Conservation (phyloP, 1,140 invertebrate genomes). For the Zaprionus capensis region DNA sequence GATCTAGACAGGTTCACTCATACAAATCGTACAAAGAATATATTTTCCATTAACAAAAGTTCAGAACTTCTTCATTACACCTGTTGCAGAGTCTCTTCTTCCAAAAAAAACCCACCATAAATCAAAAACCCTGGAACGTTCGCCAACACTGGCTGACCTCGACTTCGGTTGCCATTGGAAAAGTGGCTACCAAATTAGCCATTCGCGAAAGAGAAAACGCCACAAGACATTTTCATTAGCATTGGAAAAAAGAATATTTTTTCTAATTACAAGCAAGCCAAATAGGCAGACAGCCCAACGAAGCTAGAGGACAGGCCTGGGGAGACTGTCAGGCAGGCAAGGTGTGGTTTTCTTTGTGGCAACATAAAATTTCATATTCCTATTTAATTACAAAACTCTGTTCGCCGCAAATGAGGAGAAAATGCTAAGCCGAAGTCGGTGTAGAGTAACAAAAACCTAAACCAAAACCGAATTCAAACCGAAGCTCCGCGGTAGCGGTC, state of each 20-base stretch:
- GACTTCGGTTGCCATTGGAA: neutral
- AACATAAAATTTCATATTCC: conserved; percentile 75
- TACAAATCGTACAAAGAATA: neutral
- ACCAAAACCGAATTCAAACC: conserved; percentile 1
- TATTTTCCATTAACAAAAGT: neutral
- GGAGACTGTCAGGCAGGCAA: conserved; percentile 6
- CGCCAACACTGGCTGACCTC: conserved; percentile 10
- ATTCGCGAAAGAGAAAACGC: conserved; percentile 24
- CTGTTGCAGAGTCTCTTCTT: neutral
- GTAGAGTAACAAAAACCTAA: neutral
- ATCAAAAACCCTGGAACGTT: neutral
- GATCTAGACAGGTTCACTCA: neutral
- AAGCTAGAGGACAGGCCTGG: neutral
- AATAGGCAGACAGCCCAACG: neutral
- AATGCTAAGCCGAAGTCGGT: conserved; percentile 13
- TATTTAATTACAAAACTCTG: conserved; percentile 70
- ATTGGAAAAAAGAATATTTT: conserved; percentile 6
- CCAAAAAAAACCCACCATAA: neutral
- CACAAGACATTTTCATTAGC: conserved; percentile 28
- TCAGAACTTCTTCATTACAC: neutral
- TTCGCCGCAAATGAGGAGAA: conserved; percentile 57
- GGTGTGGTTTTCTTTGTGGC: conserved; percentile 39
- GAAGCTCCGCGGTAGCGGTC: conserved; percentile 51
- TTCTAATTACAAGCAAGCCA: conserved; percentile 54
- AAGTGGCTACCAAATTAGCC: conserved; percentile 9